Evolutionary conservation across 2,888 invertebrate genomes (phyloP).

Genomic region (Drosophila planitibia): DNA sequence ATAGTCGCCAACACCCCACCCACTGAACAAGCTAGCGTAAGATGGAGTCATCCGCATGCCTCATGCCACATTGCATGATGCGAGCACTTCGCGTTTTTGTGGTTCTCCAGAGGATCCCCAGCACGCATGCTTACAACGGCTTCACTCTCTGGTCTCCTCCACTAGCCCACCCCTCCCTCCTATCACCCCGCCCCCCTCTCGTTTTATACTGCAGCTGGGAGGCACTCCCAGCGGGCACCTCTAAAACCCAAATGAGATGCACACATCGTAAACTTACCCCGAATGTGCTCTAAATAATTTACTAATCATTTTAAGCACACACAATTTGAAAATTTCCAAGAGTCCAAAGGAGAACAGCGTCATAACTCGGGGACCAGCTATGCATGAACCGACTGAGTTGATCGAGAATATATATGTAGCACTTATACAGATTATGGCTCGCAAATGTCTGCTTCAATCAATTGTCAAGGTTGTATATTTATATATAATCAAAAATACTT

Average conservation of each 20-base stretch:
- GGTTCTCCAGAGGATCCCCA: slow-evolving; percentile 74
- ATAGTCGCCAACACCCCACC: not conserved
- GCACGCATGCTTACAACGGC: slow-evolving; percentile 40
- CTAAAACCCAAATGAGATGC: slow-evolving; percentile 74
- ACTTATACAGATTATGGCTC: not conserved
- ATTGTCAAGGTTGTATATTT: too few species aligned
- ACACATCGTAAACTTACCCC: slow-evolving; percentile 71
- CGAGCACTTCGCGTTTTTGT: slow-evolving; percentile 70
- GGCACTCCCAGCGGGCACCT: slow-evolving; percentile 57
- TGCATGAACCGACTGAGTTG: not conserved
- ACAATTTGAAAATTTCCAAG: slow-evolving; percentile 30
- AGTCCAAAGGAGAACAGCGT: not conserved
- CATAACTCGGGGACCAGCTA: not conserved
- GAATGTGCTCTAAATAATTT: slow-evolving; percentile 62
- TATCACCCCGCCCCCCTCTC: not conserved
- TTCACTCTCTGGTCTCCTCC: not conserved
- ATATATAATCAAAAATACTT: not conserved
- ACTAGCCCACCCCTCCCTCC: not conserved
- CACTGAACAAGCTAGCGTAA: not conserved
- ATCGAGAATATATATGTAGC: not conserved
- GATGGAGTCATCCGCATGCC: slow-evolving; percentile 8
- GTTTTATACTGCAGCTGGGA: slow-evolving; percentile 31
- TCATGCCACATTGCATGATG: slow-evolving; percentile 46
- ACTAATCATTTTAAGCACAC: slow-evolving; percentile 45
- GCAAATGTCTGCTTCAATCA: not conserved